Evolutionary conservation across 35 echinoderm and acorn worm species (phyloP).

Genomic region (Antedon bifida): DNA sequence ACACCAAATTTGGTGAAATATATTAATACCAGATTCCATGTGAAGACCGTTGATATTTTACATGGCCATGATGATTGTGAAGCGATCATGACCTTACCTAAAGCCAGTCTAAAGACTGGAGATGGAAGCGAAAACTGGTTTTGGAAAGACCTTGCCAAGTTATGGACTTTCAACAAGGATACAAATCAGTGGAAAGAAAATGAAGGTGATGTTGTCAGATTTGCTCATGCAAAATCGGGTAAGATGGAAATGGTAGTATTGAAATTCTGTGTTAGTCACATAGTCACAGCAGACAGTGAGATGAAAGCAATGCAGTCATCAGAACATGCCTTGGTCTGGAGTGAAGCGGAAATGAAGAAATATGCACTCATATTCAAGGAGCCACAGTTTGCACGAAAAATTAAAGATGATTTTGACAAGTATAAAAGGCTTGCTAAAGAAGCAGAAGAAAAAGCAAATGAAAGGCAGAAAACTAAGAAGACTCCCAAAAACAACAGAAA

Average conservation of each 20-base stretch:
- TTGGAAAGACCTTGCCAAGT: constrained; percentile 23
- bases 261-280: constrained; percentile 70
- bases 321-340: constrained; percentile 64
- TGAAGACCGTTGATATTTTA: no score
- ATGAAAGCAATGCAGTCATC: constrained; percentile 42
- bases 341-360: constrained; percentile 34
- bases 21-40: no score
- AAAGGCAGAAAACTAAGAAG: background rate
- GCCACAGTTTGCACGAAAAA: constrained; percentile 7
- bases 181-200: constrained; percentile 50
- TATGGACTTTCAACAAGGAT: constrained; percentile 42
- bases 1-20: no score
- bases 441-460: background rate
- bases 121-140: constrained; percentile 45
- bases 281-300: constrained; percentile 38
- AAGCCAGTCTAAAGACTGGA: constrained; percentile 34
- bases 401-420: constrained; percentile 37
- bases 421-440: constrained; percentile 9
- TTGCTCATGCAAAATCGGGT: constrained; percentile 33
- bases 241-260: constrained; percentile 26
- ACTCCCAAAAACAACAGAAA: background rate
- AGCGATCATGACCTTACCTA: no score
- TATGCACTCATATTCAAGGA: constrained; percentile 74
- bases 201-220: constrained; percentile 47
- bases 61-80: no score